Base-by-base conservation (phyloP, 2,888 invertebrate species). In the Tetramorium bicarinatum region DNA sequence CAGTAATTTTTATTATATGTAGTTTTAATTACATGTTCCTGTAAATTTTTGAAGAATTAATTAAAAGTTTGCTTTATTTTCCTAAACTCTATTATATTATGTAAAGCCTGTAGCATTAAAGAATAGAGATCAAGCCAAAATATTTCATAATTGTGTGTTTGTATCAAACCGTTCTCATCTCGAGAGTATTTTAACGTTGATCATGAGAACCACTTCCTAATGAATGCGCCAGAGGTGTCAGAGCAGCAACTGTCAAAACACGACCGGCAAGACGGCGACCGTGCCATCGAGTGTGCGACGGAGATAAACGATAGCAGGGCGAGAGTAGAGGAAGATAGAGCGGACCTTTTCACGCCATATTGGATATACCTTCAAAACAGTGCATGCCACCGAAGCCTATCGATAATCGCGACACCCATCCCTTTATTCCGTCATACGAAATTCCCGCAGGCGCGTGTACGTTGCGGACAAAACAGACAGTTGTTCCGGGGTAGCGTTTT, bases 221-320 rank as follows among this genome's bases (percentile, higher is more conserved):
- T 94, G 94, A 94, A 94, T 92, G 94, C 91, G 92, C 91, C 93
- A 91, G 94, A 94, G 94, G 95, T 95, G 95, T 95, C 93, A 91
- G 93, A 95, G 94, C 94, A 92, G 94, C 95, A 95, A 95, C 95
- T 95, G 95, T 95, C 95, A 95, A 95, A 95, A 95, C 95, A 95
- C 92, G 91, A 90, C 82, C 91, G 91, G 87, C 90, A 87, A 90
- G 91, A 82, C 91, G 59, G 64, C 79, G 91, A 84, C 83, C 85
- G 87, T 87, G 88, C 79, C 86, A 85, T 84, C 84, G 83, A 88
- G 86, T 85, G 89, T 89, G 86, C 86, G 84, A 92, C 91, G 84
- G 83, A 85, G 90, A 91, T 86, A 85, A 85, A 54, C 49, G 38
- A 80, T 38, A 52, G 79, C n/a, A 38, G 81, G 44, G 79, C 69